Base-by-base conservation (phyloP, 1,140 invertebrate genomes). In the Drosophila albomicans region DNA sequence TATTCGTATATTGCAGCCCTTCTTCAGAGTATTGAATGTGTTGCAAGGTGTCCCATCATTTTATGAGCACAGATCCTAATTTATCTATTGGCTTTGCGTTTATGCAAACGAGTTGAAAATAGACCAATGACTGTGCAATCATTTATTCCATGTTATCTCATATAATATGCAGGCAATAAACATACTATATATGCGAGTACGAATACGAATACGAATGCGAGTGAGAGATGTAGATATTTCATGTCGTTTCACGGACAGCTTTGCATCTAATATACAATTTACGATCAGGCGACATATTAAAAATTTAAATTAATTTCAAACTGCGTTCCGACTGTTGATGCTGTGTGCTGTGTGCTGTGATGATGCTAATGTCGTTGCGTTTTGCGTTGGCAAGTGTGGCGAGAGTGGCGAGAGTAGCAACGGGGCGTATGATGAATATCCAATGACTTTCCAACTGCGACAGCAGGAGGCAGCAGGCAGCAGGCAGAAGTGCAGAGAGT, bases 241-340 rank as follows among this genome's bases (percentile, higher is more conserved):
- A 32, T 10, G 2, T 25, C 2, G 20, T 25, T 49, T 49, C 56
- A 56, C 10, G 38, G 28, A 3, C 35, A 58, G 38, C 16, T 13
- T 28, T 30, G 28, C 56, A 57, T 79, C 48, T 61, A 77, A 78
- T 59, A 75, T 63, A 57, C 57, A 77, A 78, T 87, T 84, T 88
- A 87, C 73, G 70, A 88, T 74, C 66, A n/a, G 43, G 41, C 74
- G 59, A 52, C 74, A 73, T 71, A 85, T 88, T 85, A 72, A 89
- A 89, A 81, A 89, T 88, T 89, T 79, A 88, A 88, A 88, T 89
- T 85, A 81, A 89, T 85, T 79, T 81, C 59, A 71, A 88, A 89
- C 71, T 70, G 70, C 58, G 58, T 79, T 62, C 49, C 67, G 62
- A 67, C 41, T 38, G 35, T 15, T 20, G 52, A 15, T 15, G 13